phyloP scores from a whole-genome alignment of 2,888 invertebrate genomes.

The Eledona agricola region DNA sequence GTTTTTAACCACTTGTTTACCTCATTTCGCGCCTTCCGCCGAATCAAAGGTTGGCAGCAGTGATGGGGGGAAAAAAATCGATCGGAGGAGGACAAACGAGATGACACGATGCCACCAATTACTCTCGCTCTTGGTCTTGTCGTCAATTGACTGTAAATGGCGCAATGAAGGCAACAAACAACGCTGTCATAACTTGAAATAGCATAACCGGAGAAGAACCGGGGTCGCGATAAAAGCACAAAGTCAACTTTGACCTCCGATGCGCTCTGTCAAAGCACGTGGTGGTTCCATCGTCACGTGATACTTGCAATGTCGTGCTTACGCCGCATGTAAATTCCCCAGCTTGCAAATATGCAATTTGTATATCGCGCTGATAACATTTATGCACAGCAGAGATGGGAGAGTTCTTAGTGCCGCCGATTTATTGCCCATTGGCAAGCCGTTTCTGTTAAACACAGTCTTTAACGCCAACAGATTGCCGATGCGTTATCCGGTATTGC shows the following conservation, averaged over 20 bases:
- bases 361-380: conserved; percentile 16
- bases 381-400: conserved; percentile 4
- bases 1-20: conserved; percentile 55
- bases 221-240: conserved; percentile 13
- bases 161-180: conserved; percentile 34
- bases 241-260: conserved; percentile 20
- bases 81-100: too few relatives aligned
- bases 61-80: too few relatives aligned
- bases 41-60: too few relatives aligned
- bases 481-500: not conserved
- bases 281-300: conserved; percentile 22
- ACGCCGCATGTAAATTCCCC: conserved; percentile 16
- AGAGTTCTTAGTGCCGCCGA: conserved; percentile 5
- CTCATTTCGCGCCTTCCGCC: too few relatives aligned
- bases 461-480: conserved; percentile 8
- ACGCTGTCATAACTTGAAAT: conserved; percentile 46
- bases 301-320: conserved; percentile 9
- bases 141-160: conserved; percentile 33
- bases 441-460: conserved; percentile 9
- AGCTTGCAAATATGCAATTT: conserved; percentile 20
- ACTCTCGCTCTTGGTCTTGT: conserved; percentile 25
- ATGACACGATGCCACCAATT: too few relatives aligned
- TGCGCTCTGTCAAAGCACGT: conserved; percentile 15
- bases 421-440: conserved; percentile 9
- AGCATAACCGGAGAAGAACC: conserved; percentile 30